Evolutionary conservation across 2,888 invertebrate genomes (phyloP), one percentile per base, ranked within the genome.

Genomic region (Acleris laterana): DNA sequence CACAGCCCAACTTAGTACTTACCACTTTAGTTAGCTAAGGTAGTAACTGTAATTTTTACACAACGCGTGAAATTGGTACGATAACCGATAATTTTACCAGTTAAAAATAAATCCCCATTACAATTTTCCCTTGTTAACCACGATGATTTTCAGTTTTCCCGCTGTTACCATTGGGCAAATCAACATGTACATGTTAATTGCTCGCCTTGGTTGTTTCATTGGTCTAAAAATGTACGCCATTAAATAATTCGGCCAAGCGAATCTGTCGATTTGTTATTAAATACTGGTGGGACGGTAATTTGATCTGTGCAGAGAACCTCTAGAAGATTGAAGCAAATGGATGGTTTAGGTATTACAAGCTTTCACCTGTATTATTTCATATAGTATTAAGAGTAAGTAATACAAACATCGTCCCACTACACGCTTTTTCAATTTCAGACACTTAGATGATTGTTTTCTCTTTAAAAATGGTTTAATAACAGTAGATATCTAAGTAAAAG

Each of bases 131-230:
- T 65, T 25, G 48, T 65, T 60, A 65, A 55, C 19, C 16, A 13
- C 28, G 55, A 55, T 65, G 64, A 65, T 55, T 50, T 20, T 20
- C 60, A 60, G 49, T 63, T 58, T 58, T 51, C 17, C 46, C 25
- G 28, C n/a, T 55, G 49, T 38, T 59, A 64, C 38, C 59, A 28
- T 55, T 32, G 38, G n/a, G 17, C 46, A 48, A 32, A 48, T 65
- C 42, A 65, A 19, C n/a, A 50, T n/a, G 25, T 13, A 20, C n/a
- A 60, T 44, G 49, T 65, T 65, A 60, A 65, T 65, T 59, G 32
- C 58, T 53, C 22, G 38, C 3, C 38, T 38, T 38, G 38, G 13
- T 38, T 13, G 38, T 38, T 38, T 38, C 38, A 9, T 38, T 38
- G 38, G 13, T 38, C 38, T 38, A 38, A 13, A 13, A 38, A 38